Conservation (phyloP, 2,888 invertebrate species). For the Athalia cordata region DNA sequence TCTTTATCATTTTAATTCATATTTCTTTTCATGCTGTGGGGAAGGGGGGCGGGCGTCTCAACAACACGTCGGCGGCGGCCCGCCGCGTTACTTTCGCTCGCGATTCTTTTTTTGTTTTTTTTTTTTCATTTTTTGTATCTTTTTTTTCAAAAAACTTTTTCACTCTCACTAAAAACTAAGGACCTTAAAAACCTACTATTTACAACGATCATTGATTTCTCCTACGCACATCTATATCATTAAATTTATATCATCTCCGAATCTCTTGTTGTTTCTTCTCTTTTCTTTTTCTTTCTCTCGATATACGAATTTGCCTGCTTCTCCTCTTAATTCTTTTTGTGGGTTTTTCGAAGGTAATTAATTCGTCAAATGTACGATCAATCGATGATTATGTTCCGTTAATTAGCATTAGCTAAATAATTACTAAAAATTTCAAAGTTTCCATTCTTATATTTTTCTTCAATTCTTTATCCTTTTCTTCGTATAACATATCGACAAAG, state of each 20-base stretch:
- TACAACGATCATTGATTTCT: conserved; percentile 47
- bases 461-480: no score
- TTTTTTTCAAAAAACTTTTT: not conserved
- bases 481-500: not conserved
- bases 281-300: conserved; percentile 36
- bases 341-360: not conserved
- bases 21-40: conserved; percentile 51
- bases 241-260: conserved; percentile 50
- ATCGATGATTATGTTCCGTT: no score
- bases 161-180: not conserved
- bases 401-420: no score
- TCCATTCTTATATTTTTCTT: no score
- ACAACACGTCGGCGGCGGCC: conserved; percentile 65
- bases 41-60: conserved; percentile 62
- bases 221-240: conserved; percentile 44
- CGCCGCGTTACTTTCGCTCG: conserved; percentile 57
- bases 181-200: conserved; percentile 41
- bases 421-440: no score
- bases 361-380: not conserved
- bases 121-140: conserved; percentile 39
- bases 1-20: not conserved
- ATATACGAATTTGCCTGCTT: not conserved
- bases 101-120: conserved; percentile 50
- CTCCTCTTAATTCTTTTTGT: not conserved
- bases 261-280: conserved; percentile 21